phyloP scores from a whole-genome alignment of 2,113 vertebrate genomes.

The Heteronetta atricapilla region DNA sequence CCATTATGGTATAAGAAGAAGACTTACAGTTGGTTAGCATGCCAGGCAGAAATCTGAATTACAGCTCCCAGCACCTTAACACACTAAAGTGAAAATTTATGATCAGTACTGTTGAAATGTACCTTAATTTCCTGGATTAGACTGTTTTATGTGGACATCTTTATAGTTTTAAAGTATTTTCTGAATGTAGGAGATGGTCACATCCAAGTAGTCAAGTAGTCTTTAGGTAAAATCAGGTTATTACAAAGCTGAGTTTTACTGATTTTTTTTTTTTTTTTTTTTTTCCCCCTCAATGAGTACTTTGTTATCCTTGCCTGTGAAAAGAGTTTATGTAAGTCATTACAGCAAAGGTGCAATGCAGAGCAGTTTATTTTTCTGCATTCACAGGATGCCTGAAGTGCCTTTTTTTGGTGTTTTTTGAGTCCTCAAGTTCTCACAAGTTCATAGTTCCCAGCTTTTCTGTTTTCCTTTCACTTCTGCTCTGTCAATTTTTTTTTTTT shows the following conservation, averaged over 20 bases:
- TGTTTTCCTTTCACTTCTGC: background rate
- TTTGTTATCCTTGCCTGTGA: background rate
- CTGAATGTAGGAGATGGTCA: background rate
- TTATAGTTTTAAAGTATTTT: background rate
- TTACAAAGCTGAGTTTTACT: background rate
- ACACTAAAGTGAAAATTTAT: too few species aligned
- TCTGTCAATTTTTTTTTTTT: background rate
- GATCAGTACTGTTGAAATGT: background rate
- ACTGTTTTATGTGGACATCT: background rate
- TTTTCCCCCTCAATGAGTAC: background rate
- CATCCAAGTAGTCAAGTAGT: background rate
- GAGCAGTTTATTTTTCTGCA: background rate
- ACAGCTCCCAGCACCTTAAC: background rate
- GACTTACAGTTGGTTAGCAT: fast-evolving
- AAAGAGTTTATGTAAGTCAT: background rate
- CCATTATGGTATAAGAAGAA: background rate
- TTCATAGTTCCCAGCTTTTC: background rate
- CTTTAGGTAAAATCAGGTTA: background rate
- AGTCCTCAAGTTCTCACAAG: background rate
- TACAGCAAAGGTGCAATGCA: background rate
- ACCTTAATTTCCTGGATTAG: background rate
- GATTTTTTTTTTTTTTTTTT: background rate
- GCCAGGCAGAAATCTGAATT: background rate
- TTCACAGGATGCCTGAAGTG: background rate
- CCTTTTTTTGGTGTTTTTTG: background rate